These are phyloP conservation scores for Anagyrus pseudococci DNA, from an alignment of 2,888 invertebrate species.

Conservation along the genomic window DNA sequence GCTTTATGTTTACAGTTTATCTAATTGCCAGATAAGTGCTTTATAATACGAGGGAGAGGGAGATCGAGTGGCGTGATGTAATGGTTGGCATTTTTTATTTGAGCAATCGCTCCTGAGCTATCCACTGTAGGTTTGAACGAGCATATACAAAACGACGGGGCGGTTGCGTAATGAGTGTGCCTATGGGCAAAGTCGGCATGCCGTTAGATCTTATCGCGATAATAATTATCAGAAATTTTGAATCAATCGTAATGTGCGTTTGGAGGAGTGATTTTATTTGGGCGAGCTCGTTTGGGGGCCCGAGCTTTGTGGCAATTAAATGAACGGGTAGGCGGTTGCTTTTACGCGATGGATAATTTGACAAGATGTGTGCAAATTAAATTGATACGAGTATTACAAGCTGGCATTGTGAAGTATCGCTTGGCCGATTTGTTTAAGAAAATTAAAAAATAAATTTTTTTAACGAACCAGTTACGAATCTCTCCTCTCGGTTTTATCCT, in stretches of 20 bases:
- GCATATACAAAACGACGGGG: neutral
- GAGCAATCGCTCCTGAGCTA: conserved; percentile 15
- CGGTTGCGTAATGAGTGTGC: neutral
- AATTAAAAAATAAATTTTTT: no score
- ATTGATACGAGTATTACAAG: no score
- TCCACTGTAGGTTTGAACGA: conserved; percentile 12
- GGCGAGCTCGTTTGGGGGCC: neutral
- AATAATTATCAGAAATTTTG: neutral
- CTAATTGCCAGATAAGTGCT: conserved; percentile 21
- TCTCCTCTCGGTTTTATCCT: no score
- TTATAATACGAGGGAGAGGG: conserved; percentile 8
- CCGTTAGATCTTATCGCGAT: neutral
- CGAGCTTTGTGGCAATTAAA: no score
- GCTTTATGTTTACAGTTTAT: conserved; percentile 6
- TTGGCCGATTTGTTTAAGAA: no score
- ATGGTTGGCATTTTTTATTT: conserved; percentile 4
- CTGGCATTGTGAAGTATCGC: no score
- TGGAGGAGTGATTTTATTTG: neutral
- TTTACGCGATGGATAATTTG: no score
- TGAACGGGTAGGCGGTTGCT: no score
- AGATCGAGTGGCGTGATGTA: conserved; percentile 3
- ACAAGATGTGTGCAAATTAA: no score
- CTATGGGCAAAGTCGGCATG: neutral
- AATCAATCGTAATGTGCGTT: neutral
- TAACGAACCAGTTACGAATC: no score